These are phyloP conservation scores for Pseudomugil gertrudae DNA, from an alignment of 2,797 vertebrate genomes.

Conservation along the genomic window DNA sequence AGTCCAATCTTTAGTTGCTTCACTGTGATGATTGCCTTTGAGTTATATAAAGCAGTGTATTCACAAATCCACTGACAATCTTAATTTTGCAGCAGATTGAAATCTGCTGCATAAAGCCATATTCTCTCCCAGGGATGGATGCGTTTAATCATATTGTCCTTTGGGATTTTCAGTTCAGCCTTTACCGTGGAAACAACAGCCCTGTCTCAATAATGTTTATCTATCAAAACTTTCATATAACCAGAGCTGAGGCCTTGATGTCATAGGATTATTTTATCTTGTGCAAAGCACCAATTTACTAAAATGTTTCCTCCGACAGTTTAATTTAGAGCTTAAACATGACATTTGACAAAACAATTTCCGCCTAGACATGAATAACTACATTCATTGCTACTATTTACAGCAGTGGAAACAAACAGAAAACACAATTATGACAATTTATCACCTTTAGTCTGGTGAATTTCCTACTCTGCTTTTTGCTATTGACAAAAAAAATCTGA, in stretches of 20 bases:
- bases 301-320: neutral
- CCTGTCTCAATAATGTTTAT: neutral
- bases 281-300: neutral
- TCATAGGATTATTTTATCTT: neutral
- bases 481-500: neutral
- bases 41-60: too few species aligned
- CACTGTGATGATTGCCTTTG: too few species aligned
- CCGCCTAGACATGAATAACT: neutral
- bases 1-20: too few species aligned
- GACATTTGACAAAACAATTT: neutral
- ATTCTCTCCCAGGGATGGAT: neutral
- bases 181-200: neutral
- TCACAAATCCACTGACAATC: too few species aligned
- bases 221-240: neutral
- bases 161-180: neutral
- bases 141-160: too few species aligned
- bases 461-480: neutral
- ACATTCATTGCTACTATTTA: neutral
- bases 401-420: neutral
- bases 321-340: neutral
- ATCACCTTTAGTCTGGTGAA: neutral
- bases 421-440: neutral
- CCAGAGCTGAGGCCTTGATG: neutral
- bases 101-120: neutral
- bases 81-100: too few species aligned